Evolutionary conservation across 35 echinoderm and acorn worm genomes (phyloP).

Genomic region (Holothuria glaberrima): DNA sequence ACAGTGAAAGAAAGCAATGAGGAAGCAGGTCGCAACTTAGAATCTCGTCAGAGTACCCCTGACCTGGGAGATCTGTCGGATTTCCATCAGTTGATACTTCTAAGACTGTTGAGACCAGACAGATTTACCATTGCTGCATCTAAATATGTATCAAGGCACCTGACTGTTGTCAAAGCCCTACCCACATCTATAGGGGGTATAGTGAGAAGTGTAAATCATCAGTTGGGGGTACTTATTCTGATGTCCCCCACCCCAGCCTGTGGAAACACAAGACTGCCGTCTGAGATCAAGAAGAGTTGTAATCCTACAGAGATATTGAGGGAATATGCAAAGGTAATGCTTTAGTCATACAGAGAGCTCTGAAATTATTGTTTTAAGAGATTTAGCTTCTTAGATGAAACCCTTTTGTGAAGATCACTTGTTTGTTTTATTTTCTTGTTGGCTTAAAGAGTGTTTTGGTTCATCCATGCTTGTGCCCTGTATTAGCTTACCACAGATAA

Average conservation of each 20-base stretch:
- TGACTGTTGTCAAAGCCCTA: constrained; percentile 86
- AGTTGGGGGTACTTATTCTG: constrained; percentile 82
- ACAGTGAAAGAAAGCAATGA: constrained; percentile 2
- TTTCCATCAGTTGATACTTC: constrained; percentile 92
- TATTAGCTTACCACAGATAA: too few relatives aligned
- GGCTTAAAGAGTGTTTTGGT: too few relatives aligned
- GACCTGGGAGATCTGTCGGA: constrained; percentile 85
- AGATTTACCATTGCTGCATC: constrained; percentile 67
- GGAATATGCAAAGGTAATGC: constrained; percentile 75
- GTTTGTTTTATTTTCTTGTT: neutral
- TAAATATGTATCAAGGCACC: constrained; percentile 68
- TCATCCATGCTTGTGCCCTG: too few relatives aligned
- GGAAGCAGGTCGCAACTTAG: neutral
- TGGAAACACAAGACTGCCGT: constrained; percentile 69
- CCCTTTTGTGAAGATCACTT: neutral
- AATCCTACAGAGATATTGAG: constrained; percentile 70
- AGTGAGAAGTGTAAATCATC: constrained; percentile 49
- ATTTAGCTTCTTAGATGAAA: neutral
- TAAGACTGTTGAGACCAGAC: constrained; percentile 86
- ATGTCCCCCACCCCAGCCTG: constrained; percentile 78
- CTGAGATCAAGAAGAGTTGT: constrained; percentile 62
- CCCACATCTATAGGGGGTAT: constrained; percentile 73
- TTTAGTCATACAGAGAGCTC: neutral
- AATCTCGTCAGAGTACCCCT: constrained; percentile 59
- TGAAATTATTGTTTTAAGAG: neutral